Percentiles rank a stretch among this genome's conserved stretches.
phyloP scores from a whole-genome alignment of 2,113 vertebrate genomes.

The Plecturocebus donacophilus region DNA sequence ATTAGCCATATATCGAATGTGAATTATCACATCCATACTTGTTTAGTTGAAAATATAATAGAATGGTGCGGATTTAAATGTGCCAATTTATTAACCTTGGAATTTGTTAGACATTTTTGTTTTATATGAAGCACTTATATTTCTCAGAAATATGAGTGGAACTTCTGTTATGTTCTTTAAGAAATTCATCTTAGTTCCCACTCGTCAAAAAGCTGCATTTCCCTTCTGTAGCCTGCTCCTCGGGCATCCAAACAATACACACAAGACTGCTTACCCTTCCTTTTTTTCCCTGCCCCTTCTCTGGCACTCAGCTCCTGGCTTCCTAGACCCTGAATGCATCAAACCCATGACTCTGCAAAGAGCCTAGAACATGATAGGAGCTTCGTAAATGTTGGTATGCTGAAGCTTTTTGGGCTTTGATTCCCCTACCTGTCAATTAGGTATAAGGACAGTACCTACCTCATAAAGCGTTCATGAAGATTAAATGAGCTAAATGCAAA shows the following conservation, averaged over 20 bases:
- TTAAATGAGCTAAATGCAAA: slow-evolving; percentile 20
- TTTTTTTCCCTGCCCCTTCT: not conserved
- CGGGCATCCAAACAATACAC: not conserved
- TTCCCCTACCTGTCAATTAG: not conserved
- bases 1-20: not conserved
- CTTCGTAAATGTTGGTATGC: not conserved
- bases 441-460: not conserved
- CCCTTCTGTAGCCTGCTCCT: not conserved
- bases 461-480: not conserved
- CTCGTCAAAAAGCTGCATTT: not conserved
- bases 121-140: not conserved
- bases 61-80: not conserved
- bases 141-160: not conserved
- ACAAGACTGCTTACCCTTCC: fast-evolving
- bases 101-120: not conserved
- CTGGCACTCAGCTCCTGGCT: not conserved
- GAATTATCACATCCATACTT: not conserved
- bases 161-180: not conserved
- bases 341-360: not conserved
- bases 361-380: not conserved
- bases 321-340: not conserved
- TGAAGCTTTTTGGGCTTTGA: not conserved
- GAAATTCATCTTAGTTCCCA: not conserved
- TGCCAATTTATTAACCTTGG: not conserved
- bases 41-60: slow-evolving; percentile 14